Conservation (phyloP, 2,113 vertebrate species). For the Albula glossodonta region DNA sequence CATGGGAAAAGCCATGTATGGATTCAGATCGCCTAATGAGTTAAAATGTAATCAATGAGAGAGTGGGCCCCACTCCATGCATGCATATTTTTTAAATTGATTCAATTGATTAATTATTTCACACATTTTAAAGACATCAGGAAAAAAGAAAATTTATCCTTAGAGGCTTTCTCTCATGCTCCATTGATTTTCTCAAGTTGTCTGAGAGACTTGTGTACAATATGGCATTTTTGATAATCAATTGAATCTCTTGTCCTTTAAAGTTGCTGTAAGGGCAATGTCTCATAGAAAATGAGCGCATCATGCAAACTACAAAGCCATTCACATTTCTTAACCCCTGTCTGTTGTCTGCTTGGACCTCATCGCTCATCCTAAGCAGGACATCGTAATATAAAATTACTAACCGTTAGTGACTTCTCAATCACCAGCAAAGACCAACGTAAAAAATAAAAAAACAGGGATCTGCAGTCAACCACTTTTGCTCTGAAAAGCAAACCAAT, state of each 20-base stretch:
- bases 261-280: background rate
- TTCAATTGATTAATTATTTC: background rate
- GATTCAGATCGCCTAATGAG: background rate
- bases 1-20: background rate
- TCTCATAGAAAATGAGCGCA: background rate
- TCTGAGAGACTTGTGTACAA: background rate
- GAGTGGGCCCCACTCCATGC: background rate
- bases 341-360: slow-evolving; percentile 4
- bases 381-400: background rate
- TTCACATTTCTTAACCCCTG: background rate
- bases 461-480: slow-evolving; percentile 51
- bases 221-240: background rate
- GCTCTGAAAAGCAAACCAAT: slow-evolving; percentile 50
- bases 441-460: background rate
- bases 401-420: background rate
- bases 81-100: background rate
- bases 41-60: slow-evolving; percentile 9
- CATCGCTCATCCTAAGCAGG: background rate
- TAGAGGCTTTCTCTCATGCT: background rate
- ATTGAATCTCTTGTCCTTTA: background rate
- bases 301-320: background rate
- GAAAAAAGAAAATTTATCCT: background rate
- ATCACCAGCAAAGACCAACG: background rate
- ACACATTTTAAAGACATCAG: background rate
- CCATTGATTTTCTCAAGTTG: background rate